phyloP scores from a whole-genome alignment of 2,797 vertebrate genomes.

The Pipistrellus nathusii region DNA sequence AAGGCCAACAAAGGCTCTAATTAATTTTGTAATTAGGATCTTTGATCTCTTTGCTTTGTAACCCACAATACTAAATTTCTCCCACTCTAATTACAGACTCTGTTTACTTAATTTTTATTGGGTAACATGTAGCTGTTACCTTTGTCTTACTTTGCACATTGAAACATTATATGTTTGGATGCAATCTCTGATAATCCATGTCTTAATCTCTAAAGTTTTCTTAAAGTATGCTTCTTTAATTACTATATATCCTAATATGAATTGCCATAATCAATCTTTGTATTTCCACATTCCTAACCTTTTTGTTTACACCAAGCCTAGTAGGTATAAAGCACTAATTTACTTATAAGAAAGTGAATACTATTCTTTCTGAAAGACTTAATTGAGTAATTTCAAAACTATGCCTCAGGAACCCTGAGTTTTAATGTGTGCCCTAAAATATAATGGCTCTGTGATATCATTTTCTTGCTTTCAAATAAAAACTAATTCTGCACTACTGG shows the following conservation, averaged over 20 bases:
- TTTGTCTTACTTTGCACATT: not conserved
- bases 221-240: not conserved
- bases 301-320: not conserved
- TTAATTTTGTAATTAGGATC: conserved; percentile 37
- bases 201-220: conserved; percentile 19
- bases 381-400: conserved; percentile 52
- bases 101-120: conserved; percentile 35
- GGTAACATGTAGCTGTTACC: not conserved
- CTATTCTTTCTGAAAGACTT: not conserved
- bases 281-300: not conserved
- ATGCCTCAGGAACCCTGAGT: not conserved
- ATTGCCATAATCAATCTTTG: not conserved
- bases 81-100: conserved; percentile 24
- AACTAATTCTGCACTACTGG: not conserved
- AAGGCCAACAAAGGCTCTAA: conserved; percentile 23
- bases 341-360: not conserved
- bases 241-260: not conserved
- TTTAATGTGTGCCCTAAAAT: not conserved
- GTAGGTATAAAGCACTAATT: not conserved
- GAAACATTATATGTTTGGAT: not conserved
- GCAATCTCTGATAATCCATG: not conserved
- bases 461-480: conserved; percentile 41
- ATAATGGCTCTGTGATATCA: not conserved
- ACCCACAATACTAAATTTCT: not conserved
- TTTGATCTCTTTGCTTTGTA: conserved; percentile 19